Conservation (phyloP, 2,797 vertebrate species). For the Cyclopterus lumpus region DNA sequence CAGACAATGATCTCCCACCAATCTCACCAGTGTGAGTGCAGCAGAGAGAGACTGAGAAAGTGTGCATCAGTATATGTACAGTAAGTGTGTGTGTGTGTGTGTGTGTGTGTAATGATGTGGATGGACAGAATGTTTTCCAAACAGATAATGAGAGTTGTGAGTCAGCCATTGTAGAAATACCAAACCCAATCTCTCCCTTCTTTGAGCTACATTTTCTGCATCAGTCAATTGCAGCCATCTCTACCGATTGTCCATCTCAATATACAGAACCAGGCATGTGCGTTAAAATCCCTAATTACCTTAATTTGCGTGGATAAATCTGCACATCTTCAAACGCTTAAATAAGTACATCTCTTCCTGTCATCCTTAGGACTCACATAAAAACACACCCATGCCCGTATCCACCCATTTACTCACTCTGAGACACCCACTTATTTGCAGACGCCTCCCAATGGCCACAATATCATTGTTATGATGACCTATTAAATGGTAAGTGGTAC, state of each 20-base stretch:
- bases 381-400: constrained; percentile 46
- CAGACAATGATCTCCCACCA: constrained; percentile 75
- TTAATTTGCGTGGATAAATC: constrained; percentile 11
- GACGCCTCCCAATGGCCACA: constrained; percentile 59
- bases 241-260: constrained; percentile 11
- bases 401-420: constrained; percentile 49
- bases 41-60: constrained; percentile 47
- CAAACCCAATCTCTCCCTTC: constrained; percentile 32
- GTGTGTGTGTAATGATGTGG: constrained; percentile 58
- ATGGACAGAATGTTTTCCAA: constrained; percentile 69
- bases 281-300: constrained; percentile 14
- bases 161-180: constrained; percentile 72
- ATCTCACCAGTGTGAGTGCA: constrained; percentile 63
- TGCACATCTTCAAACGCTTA: constrained; percentile 6
- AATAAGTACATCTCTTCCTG: background rate
- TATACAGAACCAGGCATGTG: constrained; percentile 3
- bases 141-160: constrained; percentile 68
- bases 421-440: constrained; percentile 48
- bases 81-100: constrained; percentile 56
- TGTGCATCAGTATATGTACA: constrained; percentile 69
- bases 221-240: constrained; percentile 13
- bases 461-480: constrained; percentile 71
- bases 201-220: constrained; percentile 34
- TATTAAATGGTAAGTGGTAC: constrained; percentile 79
- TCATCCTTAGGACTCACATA: background rate